Evolutionary conservation across 2,797 vertebrate genomes (phyloP).

Genomic region (Crax fasciolata): DNA sequence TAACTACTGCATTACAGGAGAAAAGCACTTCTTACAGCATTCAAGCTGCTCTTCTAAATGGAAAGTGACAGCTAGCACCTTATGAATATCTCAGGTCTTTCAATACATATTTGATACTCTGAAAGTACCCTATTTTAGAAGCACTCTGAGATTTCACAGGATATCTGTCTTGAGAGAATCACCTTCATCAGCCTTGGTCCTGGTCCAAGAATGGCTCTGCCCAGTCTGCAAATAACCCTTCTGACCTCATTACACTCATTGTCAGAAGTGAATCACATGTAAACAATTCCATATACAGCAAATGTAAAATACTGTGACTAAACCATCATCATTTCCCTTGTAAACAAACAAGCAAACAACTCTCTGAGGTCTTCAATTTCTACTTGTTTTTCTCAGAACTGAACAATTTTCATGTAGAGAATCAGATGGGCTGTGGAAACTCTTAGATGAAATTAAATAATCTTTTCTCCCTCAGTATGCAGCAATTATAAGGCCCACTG

Average conservation of each 20-base stretch:
- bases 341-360: not conserved
- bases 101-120: not conserved
- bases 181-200: not conserved
- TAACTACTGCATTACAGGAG: not conserved
- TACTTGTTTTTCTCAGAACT: not conserved
- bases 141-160: not conserved
- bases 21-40: constrained; percentile 17
- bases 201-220: not conserved
- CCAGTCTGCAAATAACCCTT: not conserved
- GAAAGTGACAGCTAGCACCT: constrained; percentile 48
- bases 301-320: not conserved
- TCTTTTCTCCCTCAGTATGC: not conserved
- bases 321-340: not conserved
- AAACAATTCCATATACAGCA: not conserved
- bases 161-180: not conserved
- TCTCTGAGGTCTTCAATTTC: not conserved
- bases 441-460: not conserved
- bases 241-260: not conserved
- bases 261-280: not conserved
- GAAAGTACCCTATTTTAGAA: not conserved
- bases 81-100: constrained; percentile 30
- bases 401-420: not conserved
- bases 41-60: constrained; percentile 29
- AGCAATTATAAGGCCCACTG: not conserved
- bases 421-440: not conserved